Evolutionary conservation across 30 jellyfish, hydroid and myxozoan genomes (phyloP), one percentile per base, ranked within the genome.

Genomic region (Aurelia sp.): DNA sequence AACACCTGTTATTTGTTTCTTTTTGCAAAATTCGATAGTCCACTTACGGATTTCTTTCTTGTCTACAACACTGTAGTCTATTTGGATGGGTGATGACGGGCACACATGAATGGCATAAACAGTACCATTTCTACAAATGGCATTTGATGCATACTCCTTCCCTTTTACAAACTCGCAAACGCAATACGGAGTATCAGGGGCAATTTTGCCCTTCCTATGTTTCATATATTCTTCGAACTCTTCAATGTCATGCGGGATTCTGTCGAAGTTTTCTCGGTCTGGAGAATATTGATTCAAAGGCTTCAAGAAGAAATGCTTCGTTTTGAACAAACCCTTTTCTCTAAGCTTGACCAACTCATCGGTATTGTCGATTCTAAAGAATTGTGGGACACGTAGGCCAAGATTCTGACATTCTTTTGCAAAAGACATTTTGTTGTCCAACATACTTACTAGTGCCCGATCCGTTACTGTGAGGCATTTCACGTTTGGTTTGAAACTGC

Each of bases 271-370:
- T 31, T 30, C 72, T 73, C 85, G 19, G 50, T 73, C 85, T 21
- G 27, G 53, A 16, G 70, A 27, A 16, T 6, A 51, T 19, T 59
- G 73, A 4, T 4, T 19, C 55, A 73, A 17, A 18, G 85, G 73
- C 51, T 73, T 73, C 22, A 73, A 59, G 53, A 73, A 73, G 52
- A 48, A 73, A 73, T 73, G 72, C 66, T 50, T 73, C 50, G 30
- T 48, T 73, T 50, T 50, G 59, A 73, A 73, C 20, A 73, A 17
- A 4, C 85, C 71, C 31, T 48, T 21, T 37, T 73, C 33, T 59
- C 53, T 13, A n/a, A 73, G 53, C 31, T 50, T 4, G 21, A 18
- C 3, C 21, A 73, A 21, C 21, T 57, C 50, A 59, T 20, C 66
- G n/a, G 55, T 18, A 31, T 51, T 18, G 4, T 20, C 52, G 8